Conservation (phyloP, 1,140 invertebrate species). For the Drosophila mojavensis region DNA sequence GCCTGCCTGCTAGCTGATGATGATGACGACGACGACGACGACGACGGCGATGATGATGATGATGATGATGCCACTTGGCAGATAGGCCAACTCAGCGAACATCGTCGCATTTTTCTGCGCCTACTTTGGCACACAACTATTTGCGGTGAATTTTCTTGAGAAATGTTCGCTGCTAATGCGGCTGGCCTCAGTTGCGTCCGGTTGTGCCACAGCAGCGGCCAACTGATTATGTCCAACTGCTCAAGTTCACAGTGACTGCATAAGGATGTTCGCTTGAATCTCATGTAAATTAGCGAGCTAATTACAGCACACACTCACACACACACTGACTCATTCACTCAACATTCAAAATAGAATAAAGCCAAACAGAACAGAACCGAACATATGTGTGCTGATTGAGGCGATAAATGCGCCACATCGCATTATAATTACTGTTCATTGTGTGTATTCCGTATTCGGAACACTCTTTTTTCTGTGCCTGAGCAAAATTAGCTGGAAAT, state of each 20-base stretch:
- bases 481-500: constrained; percentile 76
- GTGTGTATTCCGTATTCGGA: constrained; percentile 48
- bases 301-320: constrained; percentile 57
- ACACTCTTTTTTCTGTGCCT: constrained; percentile 36
- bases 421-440: constrained; percentile 75
- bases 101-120: constrained; percentile 71
- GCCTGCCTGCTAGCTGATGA: constrained; percentile 20
- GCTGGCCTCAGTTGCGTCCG: constrained; percentile 2
- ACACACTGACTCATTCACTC: constrained; percentile 8
- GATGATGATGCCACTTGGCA: constrained; percentile 74
- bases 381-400: constrained; percentile 74
- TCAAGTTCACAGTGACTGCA: constrained; percentile 15
- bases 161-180: constrained; percentile 48
- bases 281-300: constrained; percentile 74
- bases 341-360: constrained; percentile 29
- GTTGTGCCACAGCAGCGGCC: constrained; percentile 32
- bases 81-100: constrained; percentile 63
- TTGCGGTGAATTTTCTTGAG: constrained; percentile 68
- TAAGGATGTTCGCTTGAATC: constrained; percentile 72
- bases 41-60: constrained; percentile 23
- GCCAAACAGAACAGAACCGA: constrained; percentile 22
- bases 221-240: constrained; percentile 28
- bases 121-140: constrained; percentile 73
- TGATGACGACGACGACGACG: constrained; percentile 12
- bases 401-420: constrained; percentile 78